These are phyloP conservation scores for Tangara arthus DNA, from an alignment of 2,797 vertebrate genomes.

Conservation along the genomic window DNA sequence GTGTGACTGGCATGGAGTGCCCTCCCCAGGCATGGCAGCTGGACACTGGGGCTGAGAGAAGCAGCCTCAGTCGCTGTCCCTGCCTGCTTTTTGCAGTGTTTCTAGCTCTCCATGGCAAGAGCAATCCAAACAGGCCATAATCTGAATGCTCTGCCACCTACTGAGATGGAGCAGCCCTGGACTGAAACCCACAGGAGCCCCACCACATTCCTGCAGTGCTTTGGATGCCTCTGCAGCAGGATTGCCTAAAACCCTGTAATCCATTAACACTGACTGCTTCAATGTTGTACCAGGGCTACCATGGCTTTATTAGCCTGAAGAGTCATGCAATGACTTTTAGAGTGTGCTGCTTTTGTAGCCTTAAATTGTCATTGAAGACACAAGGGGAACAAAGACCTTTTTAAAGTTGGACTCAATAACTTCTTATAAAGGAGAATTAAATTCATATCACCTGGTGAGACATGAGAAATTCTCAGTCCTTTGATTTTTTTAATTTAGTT, in stretches of 20 bases:
- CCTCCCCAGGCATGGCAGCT: neutral
- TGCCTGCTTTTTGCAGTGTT: neutral
- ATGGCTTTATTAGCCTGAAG: neutral
- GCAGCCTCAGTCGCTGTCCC: neutral
- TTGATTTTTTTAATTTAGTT: neutral
- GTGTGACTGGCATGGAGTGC: neutral
- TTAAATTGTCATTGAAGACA: neutral
- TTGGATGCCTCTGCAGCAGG: conserved; percentile 4
- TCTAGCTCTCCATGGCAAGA: neutral
- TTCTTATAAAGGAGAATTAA: neutral
- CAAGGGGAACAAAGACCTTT: neutral
- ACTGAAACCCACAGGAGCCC: rapidly evolving
- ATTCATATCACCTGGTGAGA: neutral
- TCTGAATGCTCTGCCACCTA: neutral
- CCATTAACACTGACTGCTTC: neutral
- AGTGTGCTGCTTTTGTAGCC: neutral
- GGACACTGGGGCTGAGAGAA: neutral
- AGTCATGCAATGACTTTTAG: neutral
- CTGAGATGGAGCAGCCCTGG: neutral
- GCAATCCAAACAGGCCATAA: neutral
- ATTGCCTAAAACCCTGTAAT: neutral
- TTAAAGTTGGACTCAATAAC: neutral
- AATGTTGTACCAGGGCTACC: neutral
- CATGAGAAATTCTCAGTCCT: neutral
- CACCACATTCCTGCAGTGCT: conserved; percentile 17